phyloP scores from a whole-genome alignment of 2,888 invertebrate species.

The Steinernema hermaphroditum region DNA sequence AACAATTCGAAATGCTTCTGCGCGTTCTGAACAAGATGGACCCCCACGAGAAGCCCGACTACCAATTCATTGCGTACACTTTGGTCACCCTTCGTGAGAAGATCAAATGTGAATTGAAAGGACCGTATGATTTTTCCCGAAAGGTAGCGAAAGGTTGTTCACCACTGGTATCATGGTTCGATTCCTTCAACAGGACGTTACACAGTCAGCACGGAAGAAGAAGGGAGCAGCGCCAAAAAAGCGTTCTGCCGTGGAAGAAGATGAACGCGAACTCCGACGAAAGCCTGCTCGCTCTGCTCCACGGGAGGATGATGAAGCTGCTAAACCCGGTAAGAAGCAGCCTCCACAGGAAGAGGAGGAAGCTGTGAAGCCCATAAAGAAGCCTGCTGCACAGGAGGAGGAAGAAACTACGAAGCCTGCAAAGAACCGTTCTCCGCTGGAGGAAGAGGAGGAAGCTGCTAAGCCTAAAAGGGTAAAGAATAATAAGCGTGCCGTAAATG shows the following conservation, averaged over 20 bases:
- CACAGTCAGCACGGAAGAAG: background rate
- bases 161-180: background rate
- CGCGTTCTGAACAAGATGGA: background rate
- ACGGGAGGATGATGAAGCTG: too few relatives aligned
- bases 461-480: too few relatives aligned
- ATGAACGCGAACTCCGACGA: background rate
- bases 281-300: background rate
- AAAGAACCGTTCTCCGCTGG: too few relatives aligned
- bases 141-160: background rate
- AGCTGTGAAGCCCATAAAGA: background rate
- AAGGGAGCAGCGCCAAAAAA: background rate
- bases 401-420: too few relatives aligned
- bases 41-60: background rate
- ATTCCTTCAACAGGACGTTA: background rate
- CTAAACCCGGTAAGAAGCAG: too few relatives aligned
- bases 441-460: too few relatives aligned
- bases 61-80: background rate
- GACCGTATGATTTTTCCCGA: background rate
- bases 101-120: constrained; percentile 8
- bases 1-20: background rate
- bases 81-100: constrained; percentile 7
- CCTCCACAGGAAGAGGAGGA: background rate
- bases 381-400: too few relatives aligned
- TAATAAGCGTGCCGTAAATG: too few relatives aligned
- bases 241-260: background rate